phyloP scores from a whole-genome alignment of 2,113 vertebrate species.

The Mustelus asterias region DNA sequence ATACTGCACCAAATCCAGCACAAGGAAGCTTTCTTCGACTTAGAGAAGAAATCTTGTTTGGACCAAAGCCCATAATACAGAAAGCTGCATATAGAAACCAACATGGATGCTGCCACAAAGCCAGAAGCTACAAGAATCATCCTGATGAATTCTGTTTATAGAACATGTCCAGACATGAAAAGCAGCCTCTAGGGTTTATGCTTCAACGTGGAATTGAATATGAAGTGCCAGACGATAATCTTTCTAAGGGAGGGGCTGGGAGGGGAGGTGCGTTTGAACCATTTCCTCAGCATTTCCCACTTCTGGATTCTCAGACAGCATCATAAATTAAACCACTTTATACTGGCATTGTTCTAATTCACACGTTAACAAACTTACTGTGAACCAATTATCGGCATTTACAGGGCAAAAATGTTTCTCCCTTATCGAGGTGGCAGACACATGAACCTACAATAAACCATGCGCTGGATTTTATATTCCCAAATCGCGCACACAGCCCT shows the following conservation, averaged over 20 bases:
- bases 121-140: background rate
- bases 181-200: background rate
- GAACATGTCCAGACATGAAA: background rate
- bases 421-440: background rate
- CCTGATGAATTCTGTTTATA: background rate
- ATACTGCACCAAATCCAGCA: background rate
- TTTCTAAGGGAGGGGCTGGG: background rate
- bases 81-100: background rate
- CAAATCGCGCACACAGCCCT: no score
- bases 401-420: background rate
- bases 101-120: background rate
- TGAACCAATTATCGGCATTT: background rate
- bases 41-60: background rate
- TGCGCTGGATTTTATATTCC: no score
- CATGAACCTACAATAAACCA: background rate
- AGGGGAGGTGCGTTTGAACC: background rate
- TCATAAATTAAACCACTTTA: background rate
- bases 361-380: background rate
- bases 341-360: background rate
- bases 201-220: background rate
- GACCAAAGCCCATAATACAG: background rate
- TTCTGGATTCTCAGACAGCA: background rate
- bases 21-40: background rate
- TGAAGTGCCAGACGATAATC: background rate
- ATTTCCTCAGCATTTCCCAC: background rate